Evolutionary conservation across 2,888 invertebrate species (phyloP).

Genomic region (Lepidonotus clava): DNA sequence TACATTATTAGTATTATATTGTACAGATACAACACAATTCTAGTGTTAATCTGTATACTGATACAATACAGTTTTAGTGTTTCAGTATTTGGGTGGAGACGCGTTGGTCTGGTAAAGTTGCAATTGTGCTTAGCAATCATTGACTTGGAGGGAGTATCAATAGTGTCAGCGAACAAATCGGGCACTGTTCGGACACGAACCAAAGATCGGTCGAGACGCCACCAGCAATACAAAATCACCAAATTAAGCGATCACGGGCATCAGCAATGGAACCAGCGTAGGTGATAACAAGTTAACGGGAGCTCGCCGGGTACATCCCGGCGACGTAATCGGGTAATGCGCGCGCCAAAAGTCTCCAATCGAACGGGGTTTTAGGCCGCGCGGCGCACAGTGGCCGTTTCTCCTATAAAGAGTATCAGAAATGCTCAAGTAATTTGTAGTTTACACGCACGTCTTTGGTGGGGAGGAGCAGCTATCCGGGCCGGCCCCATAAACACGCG

Average conservation of each 20-base stretch:
- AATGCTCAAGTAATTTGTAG: conserved; percentile 44
- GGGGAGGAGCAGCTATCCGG: background rate
- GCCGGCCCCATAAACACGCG: conserved; percentile 20
- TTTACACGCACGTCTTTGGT: conserved; percentile 39
- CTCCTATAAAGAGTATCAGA: conserved; percentile 13
- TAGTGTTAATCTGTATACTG: too few relatives aligned
- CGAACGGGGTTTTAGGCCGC: background rate
- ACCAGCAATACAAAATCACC: conserved; percentile 1
- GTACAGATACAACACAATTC: too few relatives aligned
- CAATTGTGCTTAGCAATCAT: too few relatives aligned
- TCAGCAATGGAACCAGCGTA: background rate
- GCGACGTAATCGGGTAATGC: conserved; percentile 1
- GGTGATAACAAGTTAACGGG: conserved; percentile 2
- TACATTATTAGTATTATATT: too few relatives aligned
- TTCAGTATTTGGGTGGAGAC: too few relatives aligned
- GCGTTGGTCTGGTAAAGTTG: too few relatives aligned
- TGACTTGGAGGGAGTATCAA: too few relatives aligned
- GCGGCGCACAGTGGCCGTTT: background rate
- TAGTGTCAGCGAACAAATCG: too few relatives aligned
- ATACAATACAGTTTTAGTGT: too few relatives aligned
- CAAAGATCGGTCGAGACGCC: too few relatives aligned
- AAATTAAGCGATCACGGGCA: too few relatives aligned
- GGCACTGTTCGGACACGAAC: too few relatives aligned
- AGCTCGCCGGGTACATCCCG: background rate
- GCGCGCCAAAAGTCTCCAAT: background rate